These are phyloP conservation scores for Bettongia penicillata DNA, from an alignment of 2,113 vertebrate species.

Conservation along the genomic window DNA sequence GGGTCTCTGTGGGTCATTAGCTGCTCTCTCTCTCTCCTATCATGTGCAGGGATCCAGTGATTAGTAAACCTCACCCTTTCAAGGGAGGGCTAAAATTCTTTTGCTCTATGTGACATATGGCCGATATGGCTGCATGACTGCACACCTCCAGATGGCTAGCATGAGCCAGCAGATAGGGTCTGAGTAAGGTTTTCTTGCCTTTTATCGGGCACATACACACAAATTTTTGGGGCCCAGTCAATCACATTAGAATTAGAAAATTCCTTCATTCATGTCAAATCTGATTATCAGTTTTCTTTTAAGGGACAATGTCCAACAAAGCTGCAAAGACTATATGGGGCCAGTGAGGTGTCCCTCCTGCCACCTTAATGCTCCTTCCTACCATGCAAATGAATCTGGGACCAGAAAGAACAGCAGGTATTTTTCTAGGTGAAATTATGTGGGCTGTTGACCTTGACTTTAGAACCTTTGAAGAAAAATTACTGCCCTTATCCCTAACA, in stretches of 20 bases:
- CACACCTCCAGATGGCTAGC: background rate
- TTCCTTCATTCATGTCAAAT: background rate
- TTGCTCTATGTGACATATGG: background rate
- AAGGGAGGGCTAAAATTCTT: background rate
- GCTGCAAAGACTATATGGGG: background rate
- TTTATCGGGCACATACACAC: background rate
- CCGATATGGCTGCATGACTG: background rate
- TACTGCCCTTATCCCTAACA: background rate
- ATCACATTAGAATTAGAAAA: background rate
- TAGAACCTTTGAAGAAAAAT: background rate
- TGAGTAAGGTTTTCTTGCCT: background rate
- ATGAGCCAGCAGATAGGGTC: background rate
- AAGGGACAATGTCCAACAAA: background rate
- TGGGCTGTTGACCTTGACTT: background rate
- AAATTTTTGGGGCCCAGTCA: background rate
- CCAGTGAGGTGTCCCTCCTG: background rate
- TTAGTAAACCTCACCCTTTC: background rate
- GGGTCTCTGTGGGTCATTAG: background rate
- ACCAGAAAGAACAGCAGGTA: background rate
- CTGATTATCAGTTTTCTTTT: background rate
- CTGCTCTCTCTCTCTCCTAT: background rate
- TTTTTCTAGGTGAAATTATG: background rate
- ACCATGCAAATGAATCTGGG: background rate
- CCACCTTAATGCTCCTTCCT: background rate
- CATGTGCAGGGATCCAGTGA: background rate